Percentiles rank a stretch among this genome's conserved stretches.
Evolutionary conservation across 2,797 vertebrate genomes (phyloP).

Genomic region (Coranthus polyacanthus): DNA sequence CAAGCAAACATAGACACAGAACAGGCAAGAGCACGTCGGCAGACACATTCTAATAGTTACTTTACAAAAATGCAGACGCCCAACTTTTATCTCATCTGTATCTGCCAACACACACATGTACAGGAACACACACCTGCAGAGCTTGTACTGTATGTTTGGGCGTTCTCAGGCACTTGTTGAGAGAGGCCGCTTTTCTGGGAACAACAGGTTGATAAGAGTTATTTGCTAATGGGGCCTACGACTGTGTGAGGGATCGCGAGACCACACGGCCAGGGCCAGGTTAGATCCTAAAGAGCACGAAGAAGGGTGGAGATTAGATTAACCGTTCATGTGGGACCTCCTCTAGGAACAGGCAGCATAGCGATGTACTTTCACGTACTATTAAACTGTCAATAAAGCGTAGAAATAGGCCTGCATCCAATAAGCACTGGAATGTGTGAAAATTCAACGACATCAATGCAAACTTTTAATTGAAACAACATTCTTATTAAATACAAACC

Average conservation of each 20-base stretch:
- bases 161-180: conserved; percentile 46
- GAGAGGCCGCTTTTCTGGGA: conserved; percentile 45
- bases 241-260: conserved; percentile 39
- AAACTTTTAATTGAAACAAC: conserved; percentile 41
- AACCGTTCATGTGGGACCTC: conserved; percentile 33
- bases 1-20: neutral
- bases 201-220: conserved; percentile 54
- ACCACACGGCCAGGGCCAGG: conserved; percentile 64
- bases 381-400: conserved; percentile 60
- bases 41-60: conserved; percentile 4
- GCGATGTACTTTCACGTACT: conserved; percentile 34
- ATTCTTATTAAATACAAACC: conserved; percentile 19
- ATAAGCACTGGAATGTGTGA: conserved; percentile 66
- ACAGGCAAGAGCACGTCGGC: conserved; percentile 29
- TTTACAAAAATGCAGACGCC: conserved; percentile 1
- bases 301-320: conserved; percentile 51
- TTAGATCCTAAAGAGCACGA: conserved; percentile 43
- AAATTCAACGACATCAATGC: conserved; percentile 47
- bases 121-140: conserved; percentile 45
- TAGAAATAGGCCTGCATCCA: conserved; percentile 43
- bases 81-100: conserved; percentile 41
- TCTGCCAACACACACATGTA: conserved; percentile 17
- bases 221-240: conserved; percentile 53
- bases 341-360: conserved; percentile 43
- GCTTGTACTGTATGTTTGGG: conserved; percentile 40